These are phyloP conservation scores for Lasiurus cinereus DNA, from an alignment of 2,113 vertebrate species.

Conservation along the genomic window DNA sequence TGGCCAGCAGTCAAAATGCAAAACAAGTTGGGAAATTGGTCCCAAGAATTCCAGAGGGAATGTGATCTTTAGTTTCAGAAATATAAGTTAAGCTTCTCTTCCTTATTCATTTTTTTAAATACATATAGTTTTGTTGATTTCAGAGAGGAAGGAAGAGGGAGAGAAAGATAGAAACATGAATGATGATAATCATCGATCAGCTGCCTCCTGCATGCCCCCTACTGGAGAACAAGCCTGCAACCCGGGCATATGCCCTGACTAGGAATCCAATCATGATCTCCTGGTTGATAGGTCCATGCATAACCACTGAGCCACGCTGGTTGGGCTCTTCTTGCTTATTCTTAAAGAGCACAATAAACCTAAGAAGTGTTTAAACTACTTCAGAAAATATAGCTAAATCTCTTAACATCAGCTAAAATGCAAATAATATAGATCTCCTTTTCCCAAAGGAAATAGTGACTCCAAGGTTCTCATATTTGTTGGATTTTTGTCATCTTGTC, in stretches of 20 bases:
- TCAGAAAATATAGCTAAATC: not conserved
- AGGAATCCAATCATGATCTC: no score
- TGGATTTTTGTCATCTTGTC: not conserved
- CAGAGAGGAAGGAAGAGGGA: no score
- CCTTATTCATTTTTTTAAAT: no score
- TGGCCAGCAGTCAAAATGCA: not conserved
- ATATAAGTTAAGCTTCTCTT: not conserved
- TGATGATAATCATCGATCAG: no score
- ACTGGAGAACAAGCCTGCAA: no score
- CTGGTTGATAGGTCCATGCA: no score
- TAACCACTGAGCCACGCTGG: no score
- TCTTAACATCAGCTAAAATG: not conserved
- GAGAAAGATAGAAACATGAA: no score
- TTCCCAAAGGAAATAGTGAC: not conserved
- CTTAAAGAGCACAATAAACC: not conserved
- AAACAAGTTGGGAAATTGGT: slow-evolving; percentile 42
- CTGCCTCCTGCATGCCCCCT: no score
- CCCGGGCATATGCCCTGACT: no score
- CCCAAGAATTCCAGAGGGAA: slow-evolving; percentile 65
- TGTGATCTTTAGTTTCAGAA: not conserved
- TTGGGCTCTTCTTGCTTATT: not conserved
- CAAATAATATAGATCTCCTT: not conserved
- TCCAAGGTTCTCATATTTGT: not conserved
- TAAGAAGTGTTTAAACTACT: not conserved
- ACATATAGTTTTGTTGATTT: no score